Conservation (phyloP, 2,797 vertebrate genomes). For the Synaphobranchus kaupii region DNA sequence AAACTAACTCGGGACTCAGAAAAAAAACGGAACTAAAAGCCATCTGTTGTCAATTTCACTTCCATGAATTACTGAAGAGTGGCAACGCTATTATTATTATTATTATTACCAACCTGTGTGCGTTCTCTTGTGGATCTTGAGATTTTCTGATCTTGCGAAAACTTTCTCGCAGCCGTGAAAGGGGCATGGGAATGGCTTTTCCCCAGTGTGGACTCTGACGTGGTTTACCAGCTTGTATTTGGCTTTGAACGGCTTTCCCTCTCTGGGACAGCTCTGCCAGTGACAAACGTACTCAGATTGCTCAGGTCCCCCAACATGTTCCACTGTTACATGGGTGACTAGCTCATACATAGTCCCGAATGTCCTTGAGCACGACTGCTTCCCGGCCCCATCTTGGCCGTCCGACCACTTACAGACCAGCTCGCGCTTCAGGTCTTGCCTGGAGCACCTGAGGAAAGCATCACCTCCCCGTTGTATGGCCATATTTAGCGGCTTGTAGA, state of each 20-base stretch:
- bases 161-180: constrained; percentile 74
- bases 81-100: constrained; percentile 30
- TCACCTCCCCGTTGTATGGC: constrained; percentile 71
- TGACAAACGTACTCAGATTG: constrained; percentile 71
- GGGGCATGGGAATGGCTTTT: constrained; percentile 70
- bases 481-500: constrained; percentile 75
- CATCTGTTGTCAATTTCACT: background rate
- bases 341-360: constrained; percentile 80
- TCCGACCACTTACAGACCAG: constrained; percentile 77
- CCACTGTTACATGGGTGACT: constrained; percentile 78
- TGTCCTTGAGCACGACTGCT: constrained; percentile 70
- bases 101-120: constrained; percentile 74
- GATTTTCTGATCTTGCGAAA: constrained; percentile 77
- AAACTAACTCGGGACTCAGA: background rate
- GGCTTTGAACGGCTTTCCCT: constrained; percentile 72
- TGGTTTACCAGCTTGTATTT: constrained; percentile 78
- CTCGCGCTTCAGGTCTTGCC: constrained; percentile 71
- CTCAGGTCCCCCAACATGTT: constrained; percentile 73
- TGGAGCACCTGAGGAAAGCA: constrained; percentile 75
- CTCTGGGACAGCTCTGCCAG: constrained; percentile 75
- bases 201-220: constrained; percentile 71
- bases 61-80: background rate
- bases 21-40: constrained; percentile 9
- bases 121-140: constrained; percentile 80
- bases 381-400: constrained; percentile 65